phyloP scores from a whole-genome alignment of 2,888 invertebrate species.

The Pterostichus madidus region DNA sequence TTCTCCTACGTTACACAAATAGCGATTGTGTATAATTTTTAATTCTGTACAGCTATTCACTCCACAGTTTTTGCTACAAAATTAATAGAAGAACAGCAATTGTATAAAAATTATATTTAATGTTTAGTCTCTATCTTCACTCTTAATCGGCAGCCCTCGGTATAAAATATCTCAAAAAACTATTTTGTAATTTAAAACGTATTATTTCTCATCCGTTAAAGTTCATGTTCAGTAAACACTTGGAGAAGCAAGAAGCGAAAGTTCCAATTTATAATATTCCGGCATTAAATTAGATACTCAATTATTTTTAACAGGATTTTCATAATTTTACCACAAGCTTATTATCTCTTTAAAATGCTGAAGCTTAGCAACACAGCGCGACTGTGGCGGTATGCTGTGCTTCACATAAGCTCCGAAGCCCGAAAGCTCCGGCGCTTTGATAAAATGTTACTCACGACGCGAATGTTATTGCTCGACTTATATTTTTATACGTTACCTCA shows the following conservation, averaged over 20 bases:
- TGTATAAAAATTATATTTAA: too few species aligned
- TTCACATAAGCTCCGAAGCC: neutral
- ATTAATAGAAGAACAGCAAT: too few species aligned
- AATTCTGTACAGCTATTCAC: too few species aligned
- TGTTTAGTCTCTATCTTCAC: neutral
- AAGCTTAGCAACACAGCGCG: slow-evolving; percentile 13
- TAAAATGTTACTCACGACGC: slow-evolving; percentile 5
- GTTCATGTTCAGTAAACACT: slow-evolving; percentile 29
- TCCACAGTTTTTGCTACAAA: too few species aligned
- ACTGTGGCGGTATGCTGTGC: neutral
- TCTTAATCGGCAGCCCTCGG: too few species aligned
- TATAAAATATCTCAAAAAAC: too few species aligned
- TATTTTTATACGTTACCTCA: slow-evolving; percentile 40
- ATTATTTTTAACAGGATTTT: slow-evolving; percentile 49
- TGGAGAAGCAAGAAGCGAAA: slow-evolving; percentile 32
- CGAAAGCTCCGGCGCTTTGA: slow-evolving; percentile 22
- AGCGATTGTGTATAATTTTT: too few species aligned
- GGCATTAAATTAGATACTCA: slow-evolving; percentile 43
- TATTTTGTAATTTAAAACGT: slow-evolving; percentile 21
- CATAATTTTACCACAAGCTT: slow-evolving; percentile 43
- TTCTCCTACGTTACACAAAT: too few species aligned
- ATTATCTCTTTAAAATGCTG: slow-evolving; percentile 33
- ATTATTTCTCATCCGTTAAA: slow-evolving; percentile 20
- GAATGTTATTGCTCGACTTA: slow-evolving; percentile 39
- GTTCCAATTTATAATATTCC: slow-evolving; percentile 40